Evolutionary conservation across 1,140 invertebrate genomes (phyloP).

Genomic region (Sycophaga agraensis): DNA sequence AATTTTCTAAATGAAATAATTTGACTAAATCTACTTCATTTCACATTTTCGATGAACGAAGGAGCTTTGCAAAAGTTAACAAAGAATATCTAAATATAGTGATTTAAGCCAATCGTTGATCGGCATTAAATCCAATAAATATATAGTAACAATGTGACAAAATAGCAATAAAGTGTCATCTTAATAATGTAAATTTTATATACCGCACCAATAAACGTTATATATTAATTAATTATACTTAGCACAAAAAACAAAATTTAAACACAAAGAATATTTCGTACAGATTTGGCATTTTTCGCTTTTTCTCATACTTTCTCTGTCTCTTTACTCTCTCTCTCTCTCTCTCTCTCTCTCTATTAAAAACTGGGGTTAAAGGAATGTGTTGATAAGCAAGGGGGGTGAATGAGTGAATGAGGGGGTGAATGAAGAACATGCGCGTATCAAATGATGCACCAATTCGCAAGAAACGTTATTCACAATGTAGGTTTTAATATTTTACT

Average conservation of each 20-base stretch:
- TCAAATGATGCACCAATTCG: too few relatives aligned
- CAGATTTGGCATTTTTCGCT: slow-evolving; percentile 24
- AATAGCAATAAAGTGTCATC: slow-evolving; percentile 15
- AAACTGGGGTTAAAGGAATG: too few relatives aligned
- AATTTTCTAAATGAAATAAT: not conserved
- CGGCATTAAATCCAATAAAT: slow-evolving; percentile 21
- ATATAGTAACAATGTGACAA: slow-evolving; percentile 20
- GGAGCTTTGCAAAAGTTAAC: not conserved
- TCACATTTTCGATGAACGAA: not conserved
- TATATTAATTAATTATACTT: slow-evolving; percentile 13
- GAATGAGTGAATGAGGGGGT: too few relatives aligned
- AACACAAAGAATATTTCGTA: slow-evolving; percentile 22
- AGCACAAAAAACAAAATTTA: slow-evolving; percentile 22
- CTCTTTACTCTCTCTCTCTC: too few relatives aligned
- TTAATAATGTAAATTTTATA: slow-evolving; percentile 22
- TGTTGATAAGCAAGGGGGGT: too few relatives aligned
- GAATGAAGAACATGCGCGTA: too few relatives aligned
- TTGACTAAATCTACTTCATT: slow-evolving; percentile 1
- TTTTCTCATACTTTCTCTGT: too few relatives aligned
- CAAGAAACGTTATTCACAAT: too few relatives aligned
- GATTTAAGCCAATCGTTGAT: not conserved
- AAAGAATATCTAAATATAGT: slow-evolving; percentile 2
- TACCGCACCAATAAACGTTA: slow-evolving; percentile 10
- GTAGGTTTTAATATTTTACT: too few relatives aligned
- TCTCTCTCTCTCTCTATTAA: too few relatives aligned